Evolutionary conservation across 2,888 invertebrate genomes (phyloP).

Genomic region (Melolontha melolontha): DNA sequence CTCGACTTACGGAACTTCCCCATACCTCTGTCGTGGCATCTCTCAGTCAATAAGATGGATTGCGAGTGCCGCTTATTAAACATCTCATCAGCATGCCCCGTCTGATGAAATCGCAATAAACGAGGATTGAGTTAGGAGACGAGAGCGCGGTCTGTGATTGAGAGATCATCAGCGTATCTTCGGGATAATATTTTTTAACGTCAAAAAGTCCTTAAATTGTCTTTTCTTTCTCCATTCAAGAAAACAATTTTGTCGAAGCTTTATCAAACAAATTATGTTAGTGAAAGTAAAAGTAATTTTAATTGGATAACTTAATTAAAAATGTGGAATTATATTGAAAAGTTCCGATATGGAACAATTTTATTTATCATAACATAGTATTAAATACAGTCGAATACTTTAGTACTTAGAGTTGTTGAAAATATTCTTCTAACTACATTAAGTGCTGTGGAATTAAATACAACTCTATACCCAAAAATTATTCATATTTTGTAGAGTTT

Average conservation of each 20-base stretch:
- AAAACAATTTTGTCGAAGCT: conserved; percentile 26
- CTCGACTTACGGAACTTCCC: neutral
- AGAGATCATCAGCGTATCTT: conserved; percentile 38
- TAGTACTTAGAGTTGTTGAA: too few relatives aligned
- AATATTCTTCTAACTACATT: too few relatives aligned
- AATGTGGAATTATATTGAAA: neutral
- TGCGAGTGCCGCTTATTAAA: conserved; percentile 53
- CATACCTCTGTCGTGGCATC: too few relatives aligned
- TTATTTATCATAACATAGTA: too few relatives aligned
- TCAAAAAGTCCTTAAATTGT: too few relatives aligned
- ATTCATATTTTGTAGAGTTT: too few relatives aligned
- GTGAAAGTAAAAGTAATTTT: conserved; percentile 31
- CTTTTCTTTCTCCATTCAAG: neutral
- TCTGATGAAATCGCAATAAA: conserved; percentile 58
- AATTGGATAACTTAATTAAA: conserved; percentile 30
- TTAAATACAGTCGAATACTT: too few relatives aligned
- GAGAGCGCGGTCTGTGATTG: conserved; percentile 43
- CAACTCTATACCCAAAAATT: too few relatives aligned
- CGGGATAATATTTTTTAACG: conserved; percentile 22
- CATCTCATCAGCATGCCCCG: conserved; percentile 58
- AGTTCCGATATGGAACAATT: too few relatives aligned
- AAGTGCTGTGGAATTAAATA: too few relatives aligned
- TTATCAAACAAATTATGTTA: conserved; percentile 32
- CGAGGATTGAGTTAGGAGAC: conserved; percentile 46
- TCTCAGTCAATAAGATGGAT: conserved; percentile 21